These are phyloP conservation scores for Cybosia mesomella DNA, from an alignment of 2,888 invertebrate genomes.

Conservation along the genomic window DNA sequence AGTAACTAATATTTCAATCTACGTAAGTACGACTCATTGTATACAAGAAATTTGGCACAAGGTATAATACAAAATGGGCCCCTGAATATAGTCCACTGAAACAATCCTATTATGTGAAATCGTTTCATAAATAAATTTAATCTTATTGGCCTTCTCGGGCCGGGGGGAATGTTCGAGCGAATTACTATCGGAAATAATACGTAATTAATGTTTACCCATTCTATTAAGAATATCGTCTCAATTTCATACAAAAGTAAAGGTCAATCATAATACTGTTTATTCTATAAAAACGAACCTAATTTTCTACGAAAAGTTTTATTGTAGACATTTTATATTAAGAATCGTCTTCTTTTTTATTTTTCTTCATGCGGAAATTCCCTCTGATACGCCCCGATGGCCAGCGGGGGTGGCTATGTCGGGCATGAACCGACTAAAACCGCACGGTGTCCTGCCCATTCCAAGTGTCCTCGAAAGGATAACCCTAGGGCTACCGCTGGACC, in stretches of 20 bases:
- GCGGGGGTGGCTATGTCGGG: too few species aligned
- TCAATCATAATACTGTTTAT: background rate
- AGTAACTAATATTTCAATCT: background rate
- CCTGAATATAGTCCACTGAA: conserved; percentile 34
- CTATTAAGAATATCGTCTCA: conserved; percentile 22
- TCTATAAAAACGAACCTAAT: background rate
- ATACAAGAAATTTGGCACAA: background rate
- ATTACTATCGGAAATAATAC: conserved; percentile 39
- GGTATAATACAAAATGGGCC: conserved; percentile 4
- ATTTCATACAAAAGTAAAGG: conserved; percentile 24
- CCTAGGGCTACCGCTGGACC: too few species aligned
- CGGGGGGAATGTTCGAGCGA: conserved; percentile 31
- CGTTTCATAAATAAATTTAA: conserved; percentile 41
- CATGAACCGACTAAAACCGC: too few species aligned
- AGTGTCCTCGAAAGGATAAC: too few species aligned
- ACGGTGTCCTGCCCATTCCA: too few species aligned
- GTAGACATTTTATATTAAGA: background rate
- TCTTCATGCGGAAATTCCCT: too few species aligned
- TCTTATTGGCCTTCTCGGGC: conserved; percentile 38
- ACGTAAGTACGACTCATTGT: conserved; percentile 2
- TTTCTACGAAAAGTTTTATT: background rate
- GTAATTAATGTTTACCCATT: conserved; percentile 44
- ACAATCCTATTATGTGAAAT: conserved; percentile 32
- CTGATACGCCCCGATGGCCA: too few species aligned
- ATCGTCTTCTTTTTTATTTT: background rate